Percentiles rank a stretch among this genome's conserved stretches.
These are phyloP conservation scores for Ceramica pisi DNA, from an alignment of 2,888 invertebrate genomes.

Conservation along the genomic window DNA sequence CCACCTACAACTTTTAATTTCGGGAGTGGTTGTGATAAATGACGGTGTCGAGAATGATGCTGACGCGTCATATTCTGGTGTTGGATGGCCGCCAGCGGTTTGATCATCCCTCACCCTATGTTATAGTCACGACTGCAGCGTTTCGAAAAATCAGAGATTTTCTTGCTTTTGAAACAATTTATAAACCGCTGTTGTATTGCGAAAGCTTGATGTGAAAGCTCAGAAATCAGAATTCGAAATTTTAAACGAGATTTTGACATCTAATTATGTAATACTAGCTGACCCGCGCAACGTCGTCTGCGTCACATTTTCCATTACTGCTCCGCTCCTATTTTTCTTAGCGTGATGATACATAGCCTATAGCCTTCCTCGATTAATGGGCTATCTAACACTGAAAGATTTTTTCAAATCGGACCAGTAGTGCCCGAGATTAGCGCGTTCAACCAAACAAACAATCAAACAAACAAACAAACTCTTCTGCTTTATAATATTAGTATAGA, in stretches of 20 bases:
- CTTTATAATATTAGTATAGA: too few species aligned
- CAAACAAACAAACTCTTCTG: too few species aligned
- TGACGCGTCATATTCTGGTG: conserved; percentile 51
- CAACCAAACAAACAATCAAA: too few species aligned
- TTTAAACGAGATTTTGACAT: not conserved
- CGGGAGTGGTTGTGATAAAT: conserved; percentile 59
- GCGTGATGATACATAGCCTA: too few species aligned
- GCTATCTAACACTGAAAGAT: too few species aligned
- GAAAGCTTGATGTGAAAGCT: not conserved
- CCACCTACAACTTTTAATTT: conserved; percentile 48
- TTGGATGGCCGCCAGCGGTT: conserved; percentile 59
- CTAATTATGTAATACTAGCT: not conserved
- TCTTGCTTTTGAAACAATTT: not conserved
- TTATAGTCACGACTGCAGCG: conserved; percentile 34
- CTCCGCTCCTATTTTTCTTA: too few species aligned
- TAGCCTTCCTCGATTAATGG: too few species aligned
- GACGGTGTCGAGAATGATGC: conserved; percentile 42
- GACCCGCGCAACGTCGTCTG: too few species aligned
- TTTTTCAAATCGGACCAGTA: too few species aligned
- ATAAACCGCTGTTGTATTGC: not conserved
- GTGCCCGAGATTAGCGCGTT: too few species aligned
- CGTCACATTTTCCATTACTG: too few species aligned
- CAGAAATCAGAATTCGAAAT: not conserved
- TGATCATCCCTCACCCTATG: conserved; percentile 41
- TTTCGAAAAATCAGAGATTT: not conserved